Percentiles rank a stretch among this genome's conserved stretches.
Conservation (phyloP, 2,113 vertebrate genomes). For the Micromys minutus region DNA sequence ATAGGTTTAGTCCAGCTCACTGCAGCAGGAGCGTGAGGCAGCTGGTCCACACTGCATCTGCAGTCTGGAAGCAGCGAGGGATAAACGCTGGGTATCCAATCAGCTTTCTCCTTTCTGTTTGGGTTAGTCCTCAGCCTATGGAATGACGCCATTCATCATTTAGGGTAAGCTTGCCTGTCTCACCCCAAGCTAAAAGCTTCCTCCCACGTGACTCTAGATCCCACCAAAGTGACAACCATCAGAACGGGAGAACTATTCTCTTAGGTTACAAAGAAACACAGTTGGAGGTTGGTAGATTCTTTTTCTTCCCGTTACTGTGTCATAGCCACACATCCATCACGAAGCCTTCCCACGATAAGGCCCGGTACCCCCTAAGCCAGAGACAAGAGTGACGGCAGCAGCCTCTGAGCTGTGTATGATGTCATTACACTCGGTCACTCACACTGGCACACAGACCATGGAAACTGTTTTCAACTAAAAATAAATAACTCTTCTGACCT, state of each 20-base stretch:
- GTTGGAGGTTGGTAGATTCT: background rate
- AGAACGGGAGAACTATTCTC: background rate
- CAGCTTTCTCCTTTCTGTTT: background rate
- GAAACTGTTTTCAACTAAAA: background rate
- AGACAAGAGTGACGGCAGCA: background rate
- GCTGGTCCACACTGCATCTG: background rate
- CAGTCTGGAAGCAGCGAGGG: background rate
- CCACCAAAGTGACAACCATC: background rate
- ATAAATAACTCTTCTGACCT: background rate
- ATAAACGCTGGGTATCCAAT: background rate
- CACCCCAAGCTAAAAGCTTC: background rate
- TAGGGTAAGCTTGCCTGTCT: background rate
- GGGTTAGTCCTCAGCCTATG: background rate
- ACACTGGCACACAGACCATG: rapidly evolving
- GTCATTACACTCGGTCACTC: background rate
- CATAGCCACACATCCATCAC: too few relatives aligned
- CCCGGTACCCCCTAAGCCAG: background rate
- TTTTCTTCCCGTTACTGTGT: background rate
- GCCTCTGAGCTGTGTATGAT: too few relatives aligned
- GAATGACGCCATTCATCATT: background rate
- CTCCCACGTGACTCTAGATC: background rate
- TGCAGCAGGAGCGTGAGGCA: background rate
- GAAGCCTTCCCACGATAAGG: background rate
- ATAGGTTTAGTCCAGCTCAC: background rate
- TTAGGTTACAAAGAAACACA: background rate